Evolutionary conservation across 2,888 invertebrate species (phyloP).

Genomic region (Blastobasis adustella): DNA sequence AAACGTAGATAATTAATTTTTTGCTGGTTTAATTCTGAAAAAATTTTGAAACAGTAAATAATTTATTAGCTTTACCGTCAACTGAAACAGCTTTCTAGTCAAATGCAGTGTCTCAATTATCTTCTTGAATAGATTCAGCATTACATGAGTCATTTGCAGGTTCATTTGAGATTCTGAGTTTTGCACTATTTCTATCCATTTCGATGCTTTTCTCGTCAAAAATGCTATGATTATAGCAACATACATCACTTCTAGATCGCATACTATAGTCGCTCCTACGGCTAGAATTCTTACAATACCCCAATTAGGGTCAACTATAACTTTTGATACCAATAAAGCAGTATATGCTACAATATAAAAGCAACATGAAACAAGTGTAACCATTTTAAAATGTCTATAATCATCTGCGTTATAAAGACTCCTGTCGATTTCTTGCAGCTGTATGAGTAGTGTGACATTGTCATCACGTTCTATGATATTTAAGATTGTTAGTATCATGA

Average conservation of each 20-base stretch:
- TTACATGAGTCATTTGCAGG: background rate
- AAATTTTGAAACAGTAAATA: too few species aligned
- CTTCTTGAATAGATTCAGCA: constrained; percentile 3
- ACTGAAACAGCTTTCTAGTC: constrained; percentile 9
- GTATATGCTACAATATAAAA: background rate
- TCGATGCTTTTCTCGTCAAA: background rate
- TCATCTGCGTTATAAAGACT: background rate
- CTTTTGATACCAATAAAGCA: background rate
- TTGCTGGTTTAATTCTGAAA: too few species aligned
- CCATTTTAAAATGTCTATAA: background rate
- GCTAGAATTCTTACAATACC: background rate
- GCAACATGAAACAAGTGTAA: background rate
- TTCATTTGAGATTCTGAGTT: background rate
- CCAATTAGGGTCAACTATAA: background rate
- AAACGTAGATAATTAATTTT: background rate
- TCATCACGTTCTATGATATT: background rate
- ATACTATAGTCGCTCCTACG: background rate
- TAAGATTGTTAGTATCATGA: too few species aligned
- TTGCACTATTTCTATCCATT: background rate
- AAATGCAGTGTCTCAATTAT: constrained; percentile 11
- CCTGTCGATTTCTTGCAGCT: background rate
- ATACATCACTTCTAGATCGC: background rate
- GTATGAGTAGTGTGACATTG: background rate
- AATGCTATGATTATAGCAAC: background rate
- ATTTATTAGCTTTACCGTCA: constrained; percentile 7